Evolutionary conservation across 53 echinoderm and acorn worm species (phyloP).

Genomic region (Astropecten irregularis): DNA sequence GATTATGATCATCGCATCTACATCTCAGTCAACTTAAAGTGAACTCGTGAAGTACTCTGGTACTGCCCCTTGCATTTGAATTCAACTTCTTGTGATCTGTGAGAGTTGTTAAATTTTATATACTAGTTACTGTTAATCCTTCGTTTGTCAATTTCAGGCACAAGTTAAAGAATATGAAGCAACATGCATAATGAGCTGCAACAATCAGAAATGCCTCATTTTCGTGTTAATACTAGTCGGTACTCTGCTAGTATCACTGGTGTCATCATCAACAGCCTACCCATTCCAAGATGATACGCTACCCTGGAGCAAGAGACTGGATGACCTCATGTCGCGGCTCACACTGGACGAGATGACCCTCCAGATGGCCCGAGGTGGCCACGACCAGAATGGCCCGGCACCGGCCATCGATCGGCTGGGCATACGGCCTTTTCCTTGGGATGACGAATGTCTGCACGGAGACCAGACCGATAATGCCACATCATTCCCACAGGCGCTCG

Average conservation of each 20-base stretch:
- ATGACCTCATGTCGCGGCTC: constrained; percentile 59
- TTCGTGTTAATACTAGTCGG: too few relatives aligned
- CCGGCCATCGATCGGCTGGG: constrained; percentile 76
- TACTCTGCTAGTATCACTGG: background rate
- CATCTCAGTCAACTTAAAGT: too few relatives aligned
- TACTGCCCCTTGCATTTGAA: too few relatives aligned
- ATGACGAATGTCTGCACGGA: constrained; percentile 87
- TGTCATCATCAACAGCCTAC: background rate
- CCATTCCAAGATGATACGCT: constrained; percentile 83
- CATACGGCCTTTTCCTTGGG: constrained; percentile 83
- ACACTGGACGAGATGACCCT: constrained; percentile 30
- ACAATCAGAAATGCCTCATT: too few relatives aligned
- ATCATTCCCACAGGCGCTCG: constrained; percentile 88
- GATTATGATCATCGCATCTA: too few relatives aligned
- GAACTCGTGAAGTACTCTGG: too few relatives aligned
- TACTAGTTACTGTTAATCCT: too few relatives aligned
- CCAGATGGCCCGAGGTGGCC: constrained; percentile 86
- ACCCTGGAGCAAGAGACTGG: constrained; percentile 87
- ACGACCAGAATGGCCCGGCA: constrained; percentile 82
- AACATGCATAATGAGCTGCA: too few relatives aligned
- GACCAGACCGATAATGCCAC: constrained; percentile 87
- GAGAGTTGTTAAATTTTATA: too few relatives aligned
- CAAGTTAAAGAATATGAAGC: too few relatives aligned
- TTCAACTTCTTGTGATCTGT: too few relatives aligned
- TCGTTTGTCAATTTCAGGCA: too few relatives aligned